phyloP scores from a whole-genome alignment of 2,797 vertebrate genomes.

The Hoplostethus atlanticus region DNA sequence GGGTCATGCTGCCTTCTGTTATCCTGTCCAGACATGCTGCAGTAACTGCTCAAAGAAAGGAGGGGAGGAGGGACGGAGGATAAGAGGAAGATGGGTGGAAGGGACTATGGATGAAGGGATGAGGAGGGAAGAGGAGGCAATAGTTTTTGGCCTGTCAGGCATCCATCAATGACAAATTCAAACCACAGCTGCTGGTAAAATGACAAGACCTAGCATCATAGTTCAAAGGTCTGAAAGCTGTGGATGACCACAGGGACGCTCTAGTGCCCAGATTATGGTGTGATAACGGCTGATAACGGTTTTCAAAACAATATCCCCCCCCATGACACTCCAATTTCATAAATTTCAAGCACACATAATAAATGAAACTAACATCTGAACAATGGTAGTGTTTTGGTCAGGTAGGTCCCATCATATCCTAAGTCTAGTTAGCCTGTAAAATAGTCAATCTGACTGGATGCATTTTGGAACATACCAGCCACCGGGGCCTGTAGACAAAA shows the following conservation, averaged over 20 bases:
- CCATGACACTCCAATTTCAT: too few species aligned
- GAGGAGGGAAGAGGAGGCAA: constrained; percentile 10
- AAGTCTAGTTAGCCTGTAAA: constrained; percentile 5
- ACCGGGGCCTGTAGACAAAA: too few species aligned
- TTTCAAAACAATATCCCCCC: background rate
- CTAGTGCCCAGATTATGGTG: background rate
- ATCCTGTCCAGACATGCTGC: constrained; percentile 65
- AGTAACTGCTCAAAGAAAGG: constrained; percentile 22
- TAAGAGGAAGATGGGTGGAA: constrained; percentile 20
- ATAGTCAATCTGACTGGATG: constrained; percentile 11
- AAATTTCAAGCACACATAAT: too few species aligned
- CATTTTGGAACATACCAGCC: constrained; percentile 2
- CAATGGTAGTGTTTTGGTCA: too few species aligned
- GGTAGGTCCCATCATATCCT: background rate
- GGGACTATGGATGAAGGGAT: constrained; percentile 22
- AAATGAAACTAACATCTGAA: too few species aligned
- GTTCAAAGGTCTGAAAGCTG: constrained; percentile 2
- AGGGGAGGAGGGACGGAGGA: constrained; percentile 10
- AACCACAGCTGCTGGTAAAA: constrained; percentile 10
- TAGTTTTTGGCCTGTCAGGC: background rate
- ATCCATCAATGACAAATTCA: background rate
- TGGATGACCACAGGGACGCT: background rate
- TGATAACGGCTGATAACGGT: background rate
- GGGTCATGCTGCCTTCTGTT: constrained; percentile 32
- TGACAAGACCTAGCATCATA: background rate